These are phyloP conservation scores for Acipenser ruthenus DNA, from an alignment of 2,797 vertebrate genomes.

Conservation along the genomic window DNA sequence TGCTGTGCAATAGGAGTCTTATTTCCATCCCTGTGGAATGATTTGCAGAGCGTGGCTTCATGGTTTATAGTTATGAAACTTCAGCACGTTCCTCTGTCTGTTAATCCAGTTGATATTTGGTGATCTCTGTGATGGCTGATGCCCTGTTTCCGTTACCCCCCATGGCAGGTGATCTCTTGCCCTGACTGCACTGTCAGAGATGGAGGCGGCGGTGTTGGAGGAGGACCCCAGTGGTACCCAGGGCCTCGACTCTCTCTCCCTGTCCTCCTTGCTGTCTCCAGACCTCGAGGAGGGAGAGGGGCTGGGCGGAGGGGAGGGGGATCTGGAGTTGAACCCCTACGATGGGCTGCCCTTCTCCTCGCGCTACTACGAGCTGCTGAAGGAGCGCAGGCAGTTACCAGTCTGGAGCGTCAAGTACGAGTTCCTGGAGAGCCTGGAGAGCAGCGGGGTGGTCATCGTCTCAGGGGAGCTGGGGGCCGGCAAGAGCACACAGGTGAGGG, in stretches of 20 bases:
- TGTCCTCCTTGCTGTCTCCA: constrained; percentile 55
- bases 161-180: too few species aligned
- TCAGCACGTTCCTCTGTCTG: too few species aligned
- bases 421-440: constrained; percentile 78
- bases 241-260: constrained; percentile 51
- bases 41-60: too few species aligned
- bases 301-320: constrained; percentile 42
- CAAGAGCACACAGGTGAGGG: constrained; percentile 82
- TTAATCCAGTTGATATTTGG: too few species aligned
- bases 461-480: constrained; percentile 71
- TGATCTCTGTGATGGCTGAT: too few species aligned
- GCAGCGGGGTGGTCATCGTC: constrained; percentile 69
- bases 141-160: too few species aligned
- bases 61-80: too few species aligned
- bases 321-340: constrained; percentile 87
- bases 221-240: not conserved
- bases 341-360: constrained; percentile 90
- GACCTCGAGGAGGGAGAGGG: constrained; percentile 40
- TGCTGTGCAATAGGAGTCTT: too few species aligned
- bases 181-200: too few species aligned
- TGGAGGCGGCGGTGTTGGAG: too few species aligned
- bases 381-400: constrained; percentile 61
- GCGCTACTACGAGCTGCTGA: constrained; percentile 77
- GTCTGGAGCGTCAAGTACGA: constrained; percentile 68
- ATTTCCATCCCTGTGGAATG: too few species aligned